Conservation (phyloP, 2,113 vertebrate genomes). For the Odontophorus gujanensis region DNA sequence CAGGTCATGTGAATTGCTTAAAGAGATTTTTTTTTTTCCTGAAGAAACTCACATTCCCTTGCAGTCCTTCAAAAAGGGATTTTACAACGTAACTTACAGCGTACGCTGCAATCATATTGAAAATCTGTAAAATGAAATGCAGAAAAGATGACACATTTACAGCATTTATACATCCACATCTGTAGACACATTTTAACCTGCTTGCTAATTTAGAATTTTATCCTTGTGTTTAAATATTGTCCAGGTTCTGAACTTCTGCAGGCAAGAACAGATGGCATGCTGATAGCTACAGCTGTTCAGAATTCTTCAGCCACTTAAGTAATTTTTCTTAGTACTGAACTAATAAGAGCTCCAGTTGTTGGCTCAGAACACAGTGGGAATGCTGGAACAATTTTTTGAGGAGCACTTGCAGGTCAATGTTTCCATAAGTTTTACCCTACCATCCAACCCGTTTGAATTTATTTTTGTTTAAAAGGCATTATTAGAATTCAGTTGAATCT, state of each 20-base stretch:
- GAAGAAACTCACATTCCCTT: neutral
- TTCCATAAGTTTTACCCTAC: neutral
- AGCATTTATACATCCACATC: neutral
- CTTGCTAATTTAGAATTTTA: neutral
- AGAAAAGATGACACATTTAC: neutral
- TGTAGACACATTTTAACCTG: neutral
- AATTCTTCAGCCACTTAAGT: neutral
- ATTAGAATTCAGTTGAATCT: neutral
- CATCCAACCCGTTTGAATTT: neutral
- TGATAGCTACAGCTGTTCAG: neutral
- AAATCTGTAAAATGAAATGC: neutral
- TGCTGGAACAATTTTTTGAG: neutral
- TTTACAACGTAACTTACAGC: neutral
- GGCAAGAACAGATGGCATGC: neutral
- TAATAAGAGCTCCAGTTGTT: neutral
- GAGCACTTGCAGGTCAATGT: neutral
- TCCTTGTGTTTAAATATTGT: neutral
- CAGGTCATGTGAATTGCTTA: neutral
- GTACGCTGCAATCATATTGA: neutral
- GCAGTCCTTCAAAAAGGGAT: neutral
- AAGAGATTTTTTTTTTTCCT: neutral
- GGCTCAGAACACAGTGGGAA: neutral
- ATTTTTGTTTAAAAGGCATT: neutral
- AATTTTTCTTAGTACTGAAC: neutral
- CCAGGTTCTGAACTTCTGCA: constrained; percentile 8